Evolutionary conservation across 2,113 vertebrate species (phyloP), one percentile per base, ranked within the genome.

Genomic region (Misgurnus mizolepis): DNA sequence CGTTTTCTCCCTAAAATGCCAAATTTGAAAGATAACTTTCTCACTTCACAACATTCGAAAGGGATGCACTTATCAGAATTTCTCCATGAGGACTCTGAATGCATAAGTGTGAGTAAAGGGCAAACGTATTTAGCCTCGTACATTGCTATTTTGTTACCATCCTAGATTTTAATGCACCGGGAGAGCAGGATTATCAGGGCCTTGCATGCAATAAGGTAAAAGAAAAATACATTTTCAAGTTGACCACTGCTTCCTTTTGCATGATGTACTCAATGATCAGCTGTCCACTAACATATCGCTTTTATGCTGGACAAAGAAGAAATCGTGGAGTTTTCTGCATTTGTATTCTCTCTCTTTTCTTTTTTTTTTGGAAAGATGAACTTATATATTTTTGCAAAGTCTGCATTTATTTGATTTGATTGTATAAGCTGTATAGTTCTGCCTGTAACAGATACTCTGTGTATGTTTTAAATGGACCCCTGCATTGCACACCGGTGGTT

Each of bases 381-480:
- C 85, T 83, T 87, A 76, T 90, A 90, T 94, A 93, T 94, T 94
- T 94, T 93, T 93, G 92, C 92, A 93, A 91, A 91, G 88, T 90
- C 90, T 92, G 92, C 88, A 85, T 89, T 89, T 87, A 83, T 92
- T 90, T 89, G 80, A 84, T 90, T 90, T 90, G 80, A 87, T 88
- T 90, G 90, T 91, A 87, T 87, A 89, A 82, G 91, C 90, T 92
- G 90, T 93, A 91, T 89, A 90, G 88, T 89, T 88, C 66, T 88
- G 86, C 81, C 87, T 89, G 83, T 86, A 79, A 86, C 85, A 18
- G 75, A 77, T 77, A 49, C 22, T 67, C 17, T 55, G 41, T 78
- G 84, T 85, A 89, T 83, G 81, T 87, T 91, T 86, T 88, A 74
- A 83, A 82, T 68, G 6, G 18, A 72, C 79, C 83, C 82, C 83